A percentile compares a stretch with the other conserved stretches of the same genome.
phyloP scores from a whole-genome alignment of 2,888 invertebrate genomes.

The Thalpophila matura region DNA sequence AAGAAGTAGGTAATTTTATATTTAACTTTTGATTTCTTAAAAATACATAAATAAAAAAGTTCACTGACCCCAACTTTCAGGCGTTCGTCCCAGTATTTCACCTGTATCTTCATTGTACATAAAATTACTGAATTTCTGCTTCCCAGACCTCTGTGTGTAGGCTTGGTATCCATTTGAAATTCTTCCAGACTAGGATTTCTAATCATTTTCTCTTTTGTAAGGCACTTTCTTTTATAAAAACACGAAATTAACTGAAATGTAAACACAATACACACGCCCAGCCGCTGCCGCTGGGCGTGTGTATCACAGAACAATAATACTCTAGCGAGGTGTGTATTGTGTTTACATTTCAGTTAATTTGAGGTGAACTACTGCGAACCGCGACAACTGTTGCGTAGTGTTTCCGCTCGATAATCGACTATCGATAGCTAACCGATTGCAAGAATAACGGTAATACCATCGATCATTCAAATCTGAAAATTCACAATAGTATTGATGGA shows the following conservation, averaged over 20 bases:
- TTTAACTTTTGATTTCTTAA: conserved; percentile 14
- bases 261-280: conserved; percentile 53
- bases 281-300: conserved; percentile 59
- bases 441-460: no score
- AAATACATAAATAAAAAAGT: conserved; percentile 42
- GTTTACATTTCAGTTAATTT: no score
- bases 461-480: no score
- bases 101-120: conserved; percentile 86
- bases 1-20: no score
- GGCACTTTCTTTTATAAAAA: conserved; percentile 60
- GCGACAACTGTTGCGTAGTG: no score
- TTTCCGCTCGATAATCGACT: no score
- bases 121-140: conserved; percentile 70
- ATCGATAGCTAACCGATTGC: no score
- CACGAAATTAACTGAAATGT: conserved; percentile 50
- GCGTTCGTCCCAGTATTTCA: conserved; percentile 85
- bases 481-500: no score
- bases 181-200: conserved; percentile 80
- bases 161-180: conserved; percentile 82
- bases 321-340: no score
- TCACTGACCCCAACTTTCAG: conserved; percentile 89
- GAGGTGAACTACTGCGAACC: no score
- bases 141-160: conserved; percentile 65
- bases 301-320: no score
- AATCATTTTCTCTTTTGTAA: conserved; percentile 68